Base-by-base conservation (phyloP, 2,888 invertebrate genomes). In the Epicampocera succincta region DNA sequence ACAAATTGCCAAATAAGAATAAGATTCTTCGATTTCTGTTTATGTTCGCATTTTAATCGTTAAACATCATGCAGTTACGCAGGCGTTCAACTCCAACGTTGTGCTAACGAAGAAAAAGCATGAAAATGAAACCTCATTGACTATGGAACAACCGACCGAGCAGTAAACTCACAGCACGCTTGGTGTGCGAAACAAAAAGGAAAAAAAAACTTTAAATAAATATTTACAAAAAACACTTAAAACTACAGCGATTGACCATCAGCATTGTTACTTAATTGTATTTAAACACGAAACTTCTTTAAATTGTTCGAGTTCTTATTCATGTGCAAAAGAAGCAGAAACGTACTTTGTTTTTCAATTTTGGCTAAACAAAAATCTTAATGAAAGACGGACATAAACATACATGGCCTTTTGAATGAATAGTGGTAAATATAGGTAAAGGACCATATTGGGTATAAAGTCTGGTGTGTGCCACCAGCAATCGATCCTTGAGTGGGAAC, bases 241-340 rank as follows among this genome's bases (percentile, higher is more conserved):
- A 46, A 40, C 25, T 69, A 63, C 65, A 75, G 38, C 56, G 74
- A 78, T 71, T 74, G 77, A 78, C 82, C 82, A 82, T 82, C 87
- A 88, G 88, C 86, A 87, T 87, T 88, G 86, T 87, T 86, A 87
- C 87, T 89, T 90, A 89, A 89, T 89, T 89, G 89, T 88, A 87
- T 86, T 88, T 89, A 89, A 89, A 88, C 89, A 89, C 89, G 89
- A 89, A 79, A 89, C 89, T 88, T 89, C 88, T 76, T 88, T 86
- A 83, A 82, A 84, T 84, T 84, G 84, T 83, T 80, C 69, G 73
- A 80, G 56, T 73, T 80, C 48, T 80, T 63, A n/a, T 56, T 33
- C 58, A 15, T 73, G 77, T 74, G 33, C 33, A 9, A 76, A 54
- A 42, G 69, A 56, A 56, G 33, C 12, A 38, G 11, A 38, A 6